Conservation (phyloP, 2,113 vertebrate species). For the Sebastes fasciatus region DNA sequence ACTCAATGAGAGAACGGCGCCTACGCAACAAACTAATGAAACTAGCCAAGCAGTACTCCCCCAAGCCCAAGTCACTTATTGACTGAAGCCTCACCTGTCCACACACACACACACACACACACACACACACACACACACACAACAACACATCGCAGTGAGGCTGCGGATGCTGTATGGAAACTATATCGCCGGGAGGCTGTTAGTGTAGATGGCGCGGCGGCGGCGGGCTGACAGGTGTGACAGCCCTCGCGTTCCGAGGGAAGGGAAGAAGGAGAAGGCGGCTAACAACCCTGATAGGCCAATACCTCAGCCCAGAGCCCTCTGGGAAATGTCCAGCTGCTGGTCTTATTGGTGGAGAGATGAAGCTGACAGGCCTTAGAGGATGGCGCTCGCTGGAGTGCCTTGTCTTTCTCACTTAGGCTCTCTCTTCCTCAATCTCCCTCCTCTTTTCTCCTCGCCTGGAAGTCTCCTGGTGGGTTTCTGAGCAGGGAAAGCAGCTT, state of each 20-base stretch:
- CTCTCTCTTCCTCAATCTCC: constrained; percentile 32
- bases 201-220: constrained; percentile 9
- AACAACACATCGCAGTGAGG: neutral
- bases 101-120: constrained; percentile 19
- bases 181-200: constrained; percentile 26
- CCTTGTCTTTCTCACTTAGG: constrained; percentile 37
- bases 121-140: constrained; percentile 12
- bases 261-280: constrained; percentile 9
- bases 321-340: constrained; percentile 60
- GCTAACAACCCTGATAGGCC: constrained; percentile 48
- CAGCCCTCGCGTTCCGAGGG: constrained; percentile 28
- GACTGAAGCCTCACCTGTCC: constrained; percentile 23
- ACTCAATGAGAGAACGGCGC: neutral
- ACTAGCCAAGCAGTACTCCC: neutral
- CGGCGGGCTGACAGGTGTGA: constrained; percentile 60
- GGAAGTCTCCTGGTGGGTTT: constrained; percentile 18
- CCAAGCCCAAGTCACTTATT: constrained; percentile 23
- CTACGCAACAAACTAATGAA: constrained; percentile 1
- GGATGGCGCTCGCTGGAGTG: constrained; percentile 23
- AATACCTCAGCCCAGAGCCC: constrained; percentile 29
- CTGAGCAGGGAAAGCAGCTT: constrained; percentile 21
- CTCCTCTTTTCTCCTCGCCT: constrained; percentile 6
- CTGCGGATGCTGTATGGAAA: constrained; percentile 30
- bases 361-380: constrained; percentile 58
- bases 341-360: constrained; percentile 61